A percentile compares a stretch with the other conserved stretches of the same genome.
Evolutionary conservation across 2,113 vertebrate species (phyloP).

Genomic region (Sarotherodon lohbergeri): DNA sequence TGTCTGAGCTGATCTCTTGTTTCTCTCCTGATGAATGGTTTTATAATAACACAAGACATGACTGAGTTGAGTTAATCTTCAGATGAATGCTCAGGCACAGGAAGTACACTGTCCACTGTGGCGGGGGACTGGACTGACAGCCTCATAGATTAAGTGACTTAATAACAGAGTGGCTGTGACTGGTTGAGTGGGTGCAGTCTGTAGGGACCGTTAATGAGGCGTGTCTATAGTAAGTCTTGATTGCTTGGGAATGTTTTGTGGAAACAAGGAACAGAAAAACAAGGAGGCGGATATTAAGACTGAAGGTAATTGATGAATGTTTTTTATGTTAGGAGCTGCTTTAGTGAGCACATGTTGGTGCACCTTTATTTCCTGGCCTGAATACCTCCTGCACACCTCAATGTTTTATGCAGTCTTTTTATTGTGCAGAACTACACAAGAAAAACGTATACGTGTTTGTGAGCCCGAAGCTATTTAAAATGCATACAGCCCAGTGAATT

Average conservation of each 20-base stretch:
- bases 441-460: not conserved
- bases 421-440: not conserved
- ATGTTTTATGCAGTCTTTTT: not conserved
- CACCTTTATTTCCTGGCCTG: not conserved
- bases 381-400: not conserved
- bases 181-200: not conserved
- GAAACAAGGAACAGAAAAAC: not conserved
- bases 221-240: not conserved
- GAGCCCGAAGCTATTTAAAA: slow-evolving; percentile 38
- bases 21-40: not conserved
- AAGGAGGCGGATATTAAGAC: not conserved
- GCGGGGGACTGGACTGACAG: not conserved
- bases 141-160: not conserved
- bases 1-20: not conserved
- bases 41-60: not conserved
- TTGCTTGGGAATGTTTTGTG: slow-evolving; percentile 1
- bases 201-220: not conserved
- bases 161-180: not conserved
- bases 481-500: slow-evolving; percentile 30
- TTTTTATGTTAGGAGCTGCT: not conserved
- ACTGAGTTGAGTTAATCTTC: not conserved
- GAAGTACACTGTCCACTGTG: not conserved
- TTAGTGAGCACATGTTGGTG: not conserved
- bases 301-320: not conserved
- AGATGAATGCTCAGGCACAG: not conserved